Evolutionary conservation across 2,113 vertebrate genomes (phyloP).

Genomic region (Balaenoptera acutorostrata): DNA sequence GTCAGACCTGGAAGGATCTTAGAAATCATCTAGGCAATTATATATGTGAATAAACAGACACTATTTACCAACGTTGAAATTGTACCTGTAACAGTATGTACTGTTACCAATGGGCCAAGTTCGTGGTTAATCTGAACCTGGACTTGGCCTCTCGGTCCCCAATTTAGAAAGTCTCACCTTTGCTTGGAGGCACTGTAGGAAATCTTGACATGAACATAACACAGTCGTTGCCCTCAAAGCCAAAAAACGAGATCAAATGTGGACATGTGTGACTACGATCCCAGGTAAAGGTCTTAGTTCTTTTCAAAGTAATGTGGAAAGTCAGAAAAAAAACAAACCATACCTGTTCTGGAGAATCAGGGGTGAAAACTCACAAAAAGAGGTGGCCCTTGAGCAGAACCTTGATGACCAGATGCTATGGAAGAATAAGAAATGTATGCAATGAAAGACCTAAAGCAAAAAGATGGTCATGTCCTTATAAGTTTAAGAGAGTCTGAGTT

Average conservation of each 20-base stretch:
- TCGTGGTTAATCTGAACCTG: neutral
- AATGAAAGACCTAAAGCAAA: neutral
- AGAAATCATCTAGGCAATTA: neutral
- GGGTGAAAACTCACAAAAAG: neutral
- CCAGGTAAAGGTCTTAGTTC: neutral
- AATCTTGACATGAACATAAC: neutral
- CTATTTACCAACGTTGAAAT: neutral
- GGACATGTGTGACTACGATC: neutral
- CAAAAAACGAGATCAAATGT: neutral
- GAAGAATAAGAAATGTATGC: neutral
- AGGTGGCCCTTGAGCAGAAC: neutral
- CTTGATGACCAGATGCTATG: neutral
- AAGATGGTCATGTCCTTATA: neutral
- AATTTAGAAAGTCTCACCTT: neutral
- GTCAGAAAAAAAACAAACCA: neutral
- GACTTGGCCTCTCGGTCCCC: neutral
- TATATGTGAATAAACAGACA: neutral
- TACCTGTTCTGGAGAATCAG: neutral
- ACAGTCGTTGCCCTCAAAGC: neutral
- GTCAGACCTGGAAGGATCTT: neutral
- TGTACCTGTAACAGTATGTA: neutral
- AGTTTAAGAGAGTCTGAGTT: neutral
- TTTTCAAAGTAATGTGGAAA: neutral
- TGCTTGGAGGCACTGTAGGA: neutral
- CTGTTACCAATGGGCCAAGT: neutral